Evolutionary conservation across 1,140 invertebrate species (phyloP), one percentile per base, ranked within the genome.

Genomic region (Trichonephila inaurata): DNA sequence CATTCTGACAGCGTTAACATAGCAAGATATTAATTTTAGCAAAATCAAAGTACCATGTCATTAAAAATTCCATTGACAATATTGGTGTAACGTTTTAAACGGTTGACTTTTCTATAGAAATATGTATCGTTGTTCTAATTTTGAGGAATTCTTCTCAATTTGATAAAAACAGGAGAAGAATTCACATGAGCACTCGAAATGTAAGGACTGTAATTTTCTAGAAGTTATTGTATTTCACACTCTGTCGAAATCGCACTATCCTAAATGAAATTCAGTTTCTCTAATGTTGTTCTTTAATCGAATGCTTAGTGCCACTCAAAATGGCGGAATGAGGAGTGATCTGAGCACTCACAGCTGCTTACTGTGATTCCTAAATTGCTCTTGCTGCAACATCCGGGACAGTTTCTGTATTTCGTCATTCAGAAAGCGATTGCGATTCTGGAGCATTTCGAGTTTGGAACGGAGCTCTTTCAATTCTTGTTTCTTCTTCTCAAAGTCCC

Each of bases 361-460:
- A 69, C 89, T 91, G 89, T 94, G 94, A n/a, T 88, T 91, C 82
- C 69, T 60, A 66, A 94, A 94, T 69, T 92, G 94, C 51, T 94
- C 87, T 33, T 93, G 94, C 24, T 95, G 94, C 89, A 93, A 77
- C 91, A 94, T 94, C 83, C 91, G 58, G 89, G 92, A 86, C 60
- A 95, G 82, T 61, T 95, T 95, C 51, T 95, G 94, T 12, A 96
- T 95, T 94, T 96, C 96, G 87, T 96, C 95, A 92, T 96, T 96
- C 44, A 96, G 94, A 91, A 96, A 96, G 33, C 95, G 95, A 94
- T 96, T 96, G 94, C 96, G 96, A 94, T 96, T 96, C 87, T 95
- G 95, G 72, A 96, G 94, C 81, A 96, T 95, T 81, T 96, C 95
- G n/a, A 96, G 94, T 81, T 95, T 94, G 94, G 96, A 95, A 89